Percentiles rank a stretch among this genome's conserved stretches.
phyloP scores from a whole-genome alignment of 2,797 vertebrate genomes.

The Amphiprion clarkii region DNA sequence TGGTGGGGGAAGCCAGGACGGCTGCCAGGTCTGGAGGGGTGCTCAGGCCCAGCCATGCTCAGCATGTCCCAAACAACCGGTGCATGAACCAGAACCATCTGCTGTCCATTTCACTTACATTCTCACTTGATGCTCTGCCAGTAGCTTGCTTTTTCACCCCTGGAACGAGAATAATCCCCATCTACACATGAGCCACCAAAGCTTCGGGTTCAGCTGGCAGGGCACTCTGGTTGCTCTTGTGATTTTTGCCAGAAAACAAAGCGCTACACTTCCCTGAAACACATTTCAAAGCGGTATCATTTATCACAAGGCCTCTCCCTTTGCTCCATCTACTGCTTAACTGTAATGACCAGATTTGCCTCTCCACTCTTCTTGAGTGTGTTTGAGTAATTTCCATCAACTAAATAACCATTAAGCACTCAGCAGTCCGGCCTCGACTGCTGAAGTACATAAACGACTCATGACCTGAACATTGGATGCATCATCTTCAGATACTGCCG shows the following conservation, averaged over 20 bases:
- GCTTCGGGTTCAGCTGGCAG: constrained; percentile 45
- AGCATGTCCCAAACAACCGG: constrained; percentile 66
- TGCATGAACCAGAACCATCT: constrained; percentile 78
- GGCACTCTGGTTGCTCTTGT: constrained; percentile 12
- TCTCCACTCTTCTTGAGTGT: constrained; percentile 59
- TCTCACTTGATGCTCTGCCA: constrained; percentile 73
- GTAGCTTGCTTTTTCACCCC: constrained; percentile 49
- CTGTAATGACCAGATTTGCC: constrained; percentile 65
- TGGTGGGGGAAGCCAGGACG: constrained; percentile 47
- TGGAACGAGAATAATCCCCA: constrained; percentile 48
- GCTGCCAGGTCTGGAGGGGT: constrained; percentile 71
- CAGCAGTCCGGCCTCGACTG: constrained; percentile 57
- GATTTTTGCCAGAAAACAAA: constrained; percentile 55
- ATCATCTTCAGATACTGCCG: constrained; percentile 54
- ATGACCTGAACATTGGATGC: constrained; percentile 68
- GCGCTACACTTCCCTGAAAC: constrained; percentile 49
- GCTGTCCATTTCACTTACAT: constrained; percentile 75
- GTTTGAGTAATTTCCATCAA: constrained; percentile 76
- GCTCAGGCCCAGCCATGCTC: constrained; percentile 58
- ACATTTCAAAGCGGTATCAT: constrained; percentile 48
- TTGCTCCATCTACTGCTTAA: constrained; percentile 59
- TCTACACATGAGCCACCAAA: constrained; percentile 52
- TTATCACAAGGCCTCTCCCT: constrained; percentile 50
- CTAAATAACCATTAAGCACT: constrained; percentile 80
- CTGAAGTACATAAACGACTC: constrained; percentile 70